phyloP scores from a whole-genome alignment of 2,888 invertebrate species.

The Gerris lacustris region DNA sequence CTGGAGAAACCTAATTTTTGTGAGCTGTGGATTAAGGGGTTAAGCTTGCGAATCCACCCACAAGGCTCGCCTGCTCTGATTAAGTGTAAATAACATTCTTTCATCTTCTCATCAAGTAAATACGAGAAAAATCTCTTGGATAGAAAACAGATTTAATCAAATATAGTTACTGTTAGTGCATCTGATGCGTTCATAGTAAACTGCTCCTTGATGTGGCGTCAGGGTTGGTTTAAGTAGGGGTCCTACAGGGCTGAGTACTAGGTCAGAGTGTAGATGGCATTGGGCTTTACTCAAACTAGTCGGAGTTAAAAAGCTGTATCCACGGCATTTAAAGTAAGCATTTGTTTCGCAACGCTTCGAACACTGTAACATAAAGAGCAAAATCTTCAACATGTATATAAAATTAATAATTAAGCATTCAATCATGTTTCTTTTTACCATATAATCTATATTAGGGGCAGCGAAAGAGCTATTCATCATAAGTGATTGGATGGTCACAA shows the following conservation, averaged over 20 bases:
- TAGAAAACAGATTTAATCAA: not conserved
- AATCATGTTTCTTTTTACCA: too few relatives aligned
- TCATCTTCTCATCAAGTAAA: too few relatives aligned
- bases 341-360: not conserved
- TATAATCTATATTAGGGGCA: too few relatives aligned
- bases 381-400: not conserved
- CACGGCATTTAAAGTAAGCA: constrained; percentile 2
- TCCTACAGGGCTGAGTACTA: not conserved
- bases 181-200: not conserved
- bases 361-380: not conserved
- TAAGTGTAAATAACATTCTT: too few relatives aligned
- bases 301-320: not conserved
- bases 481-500: too few relatives aligned
- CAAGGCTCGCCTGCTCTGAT: too few relatives aligned
- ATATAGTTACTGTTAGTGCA: not conserved
- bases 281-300: not conserved
- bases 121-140: too few relatives aligned
- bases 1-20: too few relatives aligned
- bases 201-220: not conserved
- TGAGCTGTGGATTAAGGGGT: too few relatives aligned
- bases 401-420: too few relatives aligned
- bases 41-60: too few relatives aligned
- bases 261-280: constrained; percentile 2
- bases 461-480: too few relatives aligned
- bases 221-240: not conserved